phyloP scores from a whole-genome alignment of 2,888 invertebrate genomes.

The Tetranychus truncatus region DNA sequence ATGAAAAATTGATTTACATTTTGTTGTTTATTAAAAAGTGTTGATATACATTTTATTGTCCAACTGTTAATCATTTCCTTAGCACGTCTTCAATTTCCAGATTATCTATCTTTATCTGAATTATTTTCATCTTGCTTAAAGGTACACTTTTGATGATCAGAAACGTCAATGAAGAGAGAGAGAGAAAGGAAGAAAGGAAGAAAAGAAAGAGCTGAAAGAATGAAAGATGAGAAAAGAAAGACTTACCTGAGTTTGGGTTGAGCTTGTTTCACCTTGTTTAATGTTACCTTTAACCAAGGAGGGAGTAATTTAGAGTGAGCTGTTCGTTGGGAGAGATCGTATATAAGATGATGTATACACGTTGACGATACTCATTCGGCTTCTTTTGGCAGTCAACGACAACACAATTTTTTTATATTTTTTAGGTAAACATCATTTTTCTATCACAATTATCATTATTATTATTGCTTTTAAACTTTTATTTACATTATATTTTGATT shows the following conservation, averaged over 20 bases:
- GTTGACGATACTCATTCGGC: background rate
- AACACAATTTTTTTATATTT: background rate
- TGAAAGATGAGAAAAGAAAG: background rate
- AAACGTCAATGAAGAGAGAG: background rate
- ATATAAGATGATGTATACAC: background rate
- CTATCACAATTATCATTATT: slow-evolving; percentile 6
- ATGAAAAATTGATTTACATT: too few species aligned
- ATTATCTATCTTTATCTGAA: background rate
- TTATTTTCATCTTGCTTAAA: background rate
- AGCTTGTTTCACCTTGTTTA: background rate
- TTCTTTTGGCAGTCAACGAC: background rate
- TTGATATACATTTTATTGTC: too few species aligned
- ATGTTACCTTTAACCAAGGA: background rate
- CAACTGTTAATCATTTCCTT: too few species aligned
- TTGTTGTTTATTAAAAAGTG: too few species aligned
- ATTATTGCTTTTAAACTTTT: background rate
- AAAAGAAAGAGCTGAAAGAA: slow-evolving; percentile 6
- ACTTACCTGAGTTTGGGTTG: background rate
- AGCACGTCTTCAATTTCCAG: background rate
- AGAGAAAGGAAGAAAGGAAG: background rate
- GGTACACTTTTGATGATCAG: background rate
- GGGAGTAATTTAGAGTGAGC: background rate
- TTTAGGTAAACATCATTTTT: background rate
- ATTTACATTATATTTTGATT: background rate
- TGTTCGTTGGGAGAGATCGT: background rate